phyloP scores from a whole-genome alignment of 2,888 invertebrate genomes.

The Rhagium mordax region DNA sequence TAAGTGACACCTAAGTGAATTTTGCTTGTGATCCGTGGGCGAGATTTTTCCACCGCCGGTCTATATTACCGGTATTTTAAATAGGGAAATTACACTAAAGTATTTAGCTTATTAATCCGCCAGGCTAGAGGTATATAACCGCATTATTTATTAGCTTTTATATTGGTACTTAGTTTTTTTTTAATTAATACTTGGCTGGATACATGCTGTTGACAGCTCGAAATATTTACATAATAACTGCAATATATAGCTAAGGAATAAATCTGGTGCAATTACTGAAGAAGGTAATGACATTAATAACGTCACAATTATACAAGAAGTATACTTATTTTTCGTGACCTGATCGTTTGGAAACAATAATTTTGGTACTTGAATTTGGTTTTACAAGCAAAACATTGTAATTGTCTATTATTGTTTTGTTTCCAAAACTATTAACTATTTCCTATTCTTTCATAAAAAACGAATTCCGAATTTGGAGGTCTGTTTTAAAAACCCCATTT shows the following conservation, averaged over 20 bases:
- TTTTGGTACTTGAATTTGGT: no score
- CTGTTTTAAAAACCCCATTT: no score
- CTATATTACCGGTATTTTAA: slow-evolving; percentile 10
- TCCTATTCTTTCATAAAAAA: no score
- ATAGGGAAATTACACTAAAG: slow-evolving; percentile 5
- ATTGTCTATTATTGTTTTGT: no score
- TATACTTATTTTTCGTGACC: no score
- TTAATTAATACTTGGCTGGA: neutral
- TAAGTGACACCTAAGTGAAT: slow-evolving; percentile 46
- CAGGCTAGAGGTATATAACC: neutral
- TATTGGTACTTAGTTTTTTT: neutral
- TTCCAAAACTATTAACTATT: no score
- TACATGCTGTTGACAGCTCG: neutral
- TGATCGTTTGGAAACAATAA: no score
- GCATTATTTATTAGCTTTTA: slow-evolving; percentile 15
- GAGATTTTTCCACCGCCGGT: slow-evolving; percentile 38
- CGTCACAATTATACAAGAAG: no score
- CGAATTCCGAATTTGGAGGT: no score
- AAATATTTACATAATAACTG: neutral
- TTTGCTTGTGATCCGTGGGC: slow-evolving; percentile 46
- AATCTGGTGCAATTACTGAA: no score
- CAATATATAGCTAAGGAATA: neutral
- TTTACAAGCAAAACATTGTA: no score
- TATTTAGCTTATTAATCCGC: slow-evolving; percentile 3
- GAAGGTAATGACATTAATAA: no score